Percentiles rank a stretch among this genome's conserved stretches.
phyloP scores from a whole-genome alignment of 30 jellyfish, hydroid and myxozoan species.

The Morbakka virulenta region DNA sequence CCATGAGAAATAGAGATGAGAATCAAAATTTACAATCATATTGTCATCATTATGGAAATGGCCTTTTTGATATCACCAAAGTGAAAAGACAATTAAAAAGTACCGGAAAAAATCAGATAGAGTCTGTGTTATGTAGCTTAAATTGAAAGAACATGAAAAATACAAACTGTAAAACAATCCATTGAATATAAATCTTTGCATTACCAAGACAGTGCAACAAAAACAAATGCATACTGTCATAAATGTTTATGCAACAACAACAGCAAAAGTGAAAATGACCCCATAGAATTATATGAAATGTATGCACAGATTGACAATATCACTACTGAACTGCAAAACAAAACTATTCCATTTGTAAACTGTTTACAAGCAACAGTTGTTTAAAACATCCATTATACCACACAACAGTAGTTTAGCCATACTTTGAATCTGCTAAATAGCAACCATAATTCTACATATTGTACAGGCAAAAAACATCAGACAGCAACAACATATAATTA shows the following conservation, averaged over 20 bases:
- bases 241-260: slow-evolving; percentile 34
- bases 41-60: slow-evolving; percentile 15
- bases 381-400: slow-evolving; percentile 44
- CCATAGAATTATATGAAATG: slow-evolving; percentile 1
- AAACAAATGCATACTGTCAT: slow-evolving; percentile 21
- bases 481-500: background rate
- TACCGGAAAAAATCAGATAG: slow-evolving; percentile 24
- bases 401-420: too few species aligned
- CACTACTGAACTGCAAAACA: slow-evolving; percentile 16
- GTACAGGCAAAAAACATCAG: slow-evolving; percentile 28
- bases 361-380: slow-evolving; percentile 27
- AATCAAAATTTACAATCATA: background rate
- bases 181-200: slow-evolving; percentile 16
- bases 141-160: slow-evolving; percentile 17
- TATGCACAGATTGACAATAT: slow-evolving; percentile 2
- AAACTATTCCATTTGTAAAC: slow-evolving; percentile 1
- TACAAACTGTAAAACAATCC: slow-evolving; percentile 15
- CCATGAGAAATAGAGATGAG: background rate
- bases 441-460: too few species aligned
- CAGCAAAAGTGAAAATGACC: slow-evolving; percentile 25
- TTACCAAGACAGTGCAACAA: slow-evolving; percentile 19
- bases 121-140: slow-evolving; percentile 20
- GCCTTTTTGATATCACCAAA: slow-evolving; percentile 4
- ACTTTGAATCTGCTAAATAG: too few species aligned
- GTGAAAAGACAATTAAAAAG: slow-evolving; percentile 9